Evolutionary conservation across 2,888 invertebrate species (phyloP).

Genomic region (Leistus spinibarbis): DNA sequence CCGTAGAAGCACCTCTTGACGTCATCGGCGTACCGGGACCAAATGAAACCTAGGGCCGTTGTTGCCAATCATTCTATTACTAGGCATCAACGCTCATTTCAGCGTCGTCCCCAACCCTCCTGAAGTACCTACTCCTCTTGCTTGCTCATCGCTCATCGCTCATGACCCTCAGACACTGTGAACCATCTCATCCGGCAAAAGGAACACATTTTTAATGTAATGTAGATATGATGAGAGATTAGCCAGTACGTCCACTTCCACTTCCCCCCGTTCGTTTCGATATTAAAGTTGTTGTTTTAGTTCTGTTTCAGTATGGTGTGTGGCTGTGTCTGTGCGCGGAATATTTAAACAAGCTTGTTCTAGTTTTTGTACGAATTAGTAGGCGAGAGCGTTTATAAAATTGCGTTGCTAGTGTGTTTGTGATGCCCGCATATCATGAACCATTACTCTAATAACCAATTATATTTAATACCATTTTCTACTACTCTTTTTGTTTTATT

Average conservation of each 20-base stretch:
- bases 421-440: background rate
- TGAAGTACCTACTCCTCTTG: background rate
- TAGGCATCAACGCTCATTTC: background rate
- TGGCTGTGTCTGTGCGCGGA: background rate
- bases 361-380: slow-evolving; percentile 1
- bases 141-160: background rate
- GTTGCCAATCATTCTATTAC: slow-evolving; percentile 34
- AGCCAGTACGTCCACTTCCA: too few relatives aligned
- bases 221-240: slow-evolving; percentile 33
- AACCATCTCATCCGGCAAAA: background rate
- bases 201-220: slow-evolving; percentile 27
- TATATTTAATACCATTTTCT: too few relatives aligned
- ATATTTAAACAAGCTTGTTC: background rate
- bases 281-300: slow-evolving; percentile 3
- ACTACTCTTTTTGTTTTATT: too few relatives aligned
- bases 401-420: slow-evolving; percentile 1
- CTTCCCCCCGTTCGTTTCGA: background rate
- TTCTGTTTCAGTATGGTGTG: too few relatives aligned
- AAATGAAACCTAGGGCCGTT: slow-evolving; percentile 22
- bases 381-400: background rate
- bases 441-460: background rate
- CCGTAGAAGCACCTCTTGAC: slow-evolving; percentile 40
- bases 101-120: background rate
- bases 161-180: background rate
- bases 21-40: slow-evolving; percentile 25